Conservation (phyloP, 2,797 vertebrate species). For the Hyperoplus immaculatus region DNA sequence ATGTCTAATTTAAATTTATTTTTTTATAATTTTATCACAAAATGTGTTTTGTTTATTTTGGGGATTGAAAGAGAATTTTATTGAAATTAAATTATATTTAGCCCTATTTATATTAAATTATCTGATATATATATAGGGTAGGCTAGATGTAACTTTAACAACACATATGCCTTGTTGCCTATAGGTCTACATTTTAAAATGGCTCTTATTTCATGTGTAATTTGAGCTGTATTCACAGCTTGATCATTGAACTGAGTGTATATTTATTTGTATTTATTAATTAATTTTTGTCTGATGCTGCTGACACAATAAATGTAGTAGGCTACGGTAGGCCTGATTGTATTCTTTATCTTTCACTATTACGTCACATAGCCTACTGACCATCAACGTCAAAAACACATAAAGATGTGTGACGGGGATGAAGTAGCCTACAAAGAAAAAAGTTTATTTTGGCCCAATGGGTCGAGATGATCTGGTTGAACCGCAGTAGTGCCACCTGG, state of each 20-base stretch:
- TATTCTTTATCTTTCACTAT: not conserved
- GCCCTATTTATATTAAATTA: no score
- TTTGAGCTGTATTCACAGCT: not conserved
- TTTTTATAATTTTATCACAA: no score
- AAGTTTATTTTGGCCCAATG: not conserved
- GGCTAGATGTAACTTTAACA: not conserved
- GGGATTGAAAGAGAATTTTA: no score
- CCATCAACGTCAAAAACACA: not conserved
- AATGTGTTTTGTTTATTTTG: no score
- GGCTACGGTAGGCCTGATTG: no score
- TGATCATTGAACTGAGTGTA: not conserved
- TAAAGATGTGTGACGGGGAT: not conserved
- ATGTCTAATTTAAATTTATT: not conserved
- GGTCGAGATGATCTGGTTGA: not conserved
- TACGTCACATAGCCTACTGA: not conserved
- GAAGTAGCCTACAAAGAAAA: not conserved
- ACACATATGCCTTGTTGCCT: no score
- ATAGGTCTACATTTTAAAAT: not conserved
- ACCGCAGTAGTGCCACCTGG: constrained; percentile 20
- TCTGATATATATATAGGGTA: not conserved
- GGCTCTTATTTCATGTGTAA: not conserved
- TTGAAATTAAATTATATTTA: no score
- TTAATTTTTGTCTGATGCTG: not conserved
- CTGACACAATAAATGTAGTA: not conserved
- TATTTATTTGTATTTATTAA: no score